Evolutionary conservation across 2,888 invertebrate species (phyloP).

Genomic region (Carterocephalus palaemon): DNA sequence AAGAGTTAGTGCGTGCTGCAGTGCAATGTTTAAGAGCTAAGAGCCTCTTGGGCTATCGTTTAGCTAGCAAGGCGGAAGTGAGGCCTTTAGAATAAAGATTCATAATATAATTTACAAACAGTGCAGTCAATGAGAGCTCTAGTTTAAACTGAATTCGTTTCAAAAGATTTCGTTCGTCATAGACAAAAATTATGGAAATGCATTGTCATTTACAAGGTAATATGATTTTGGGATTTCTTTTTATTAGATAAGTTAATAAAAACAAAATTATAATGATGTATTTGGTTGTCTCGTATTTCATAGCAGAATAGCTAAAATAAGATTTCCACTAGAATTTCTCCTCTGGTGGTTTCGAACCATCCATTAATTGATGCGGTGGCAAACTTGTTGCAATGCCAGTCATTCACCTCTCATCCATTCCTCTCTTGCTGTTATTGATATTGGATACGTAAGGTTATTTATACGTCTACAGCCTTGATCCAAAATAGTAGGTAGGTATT

Average conservation of each 20-base stretch:
- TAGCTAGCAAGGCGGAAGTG: conserved; percentile 17
- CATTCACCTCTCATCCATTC: conserved; percentile 44
- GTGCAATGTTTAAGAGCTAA: conserved; percentile 24
- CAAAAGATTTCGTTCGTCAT: too few species aligned
- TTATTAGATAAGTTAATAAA: too few species aligned
- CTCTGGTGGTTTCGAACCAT: conserved; percentile 27
- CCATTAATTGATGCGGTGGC: conserved; percentile 51
- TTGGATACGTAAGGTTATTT: background rate
- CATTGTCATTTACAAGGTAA: too few species aligned
- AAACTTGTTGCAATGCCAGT: conserved; percentile 57
- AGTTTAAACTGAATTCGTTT: too few species aligned
- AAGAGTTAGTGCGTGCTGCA: conserved; percentile 23
- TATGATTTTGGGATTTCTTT: too few species aligned
- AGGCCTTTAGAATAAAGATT: conserved; percentile 3
- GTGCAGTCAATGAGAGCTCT: too few species aligned
- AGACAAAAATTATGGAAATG: too few species aligned
- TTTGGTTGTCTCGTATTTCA: background rate
- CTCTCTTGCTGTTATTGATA: conserved; percentile 2
- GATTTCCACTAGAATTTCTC: conserved; percentile 33
- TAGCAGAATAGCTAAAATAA: background rate
- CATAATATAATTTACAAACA: background rate
- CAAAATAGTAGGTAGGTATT: background rate
- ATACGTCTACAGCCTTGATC: background rate
- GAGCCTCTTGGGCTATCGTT: conserved; percentile 21
- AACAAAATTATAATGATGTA: background rate